phyloP scores from a whole-genome alignment of 2,113 vertebrate genomes.

The Upupa epops region DNA sequence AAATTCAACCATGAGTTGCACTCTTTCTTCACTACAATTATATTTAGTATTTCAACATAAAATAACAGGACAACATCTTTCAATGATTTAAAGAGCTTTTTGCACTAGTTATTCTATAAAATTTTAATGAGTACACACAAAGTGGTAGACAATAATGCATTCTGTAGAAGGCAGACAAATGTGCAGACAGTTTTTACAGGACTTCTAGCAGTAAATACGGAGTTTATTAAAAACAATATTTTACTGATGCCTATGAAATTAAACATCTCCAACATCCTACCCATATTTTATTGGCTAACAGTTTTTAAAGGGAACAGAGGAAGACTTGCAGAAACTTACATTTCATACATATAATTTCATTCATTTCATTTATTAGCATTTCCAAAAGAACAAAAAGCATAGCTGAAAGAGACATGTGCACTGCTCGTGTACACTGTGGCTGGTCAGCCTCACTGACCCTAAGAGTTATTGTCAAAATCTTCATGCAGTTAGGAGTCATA shows the following conservation, averaged over 20 bases:
- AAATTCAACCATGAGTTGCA: neutral
- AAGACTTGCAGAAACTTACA: neutral
- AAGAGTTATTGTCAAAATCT: neutral
- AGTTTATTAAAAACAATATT: conserved; percentile 69
- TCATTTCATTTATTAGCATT: neutral
- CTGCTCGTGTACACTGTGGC: neutral
- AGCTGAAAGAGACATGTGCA: neutral
- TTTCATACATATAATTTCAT: no score
- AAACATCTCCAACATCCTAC: neutral
- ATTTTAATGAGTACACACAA: conserved; percentile 64
- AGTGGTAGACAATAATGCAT: conserved; percentile 36
- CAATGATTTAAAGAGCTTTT: conserved; percentile 61
- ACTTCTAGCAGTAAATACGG: neutral
- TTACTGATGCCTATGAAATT: conserved; percentile 26
- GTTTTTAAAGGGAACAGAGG: neutral
- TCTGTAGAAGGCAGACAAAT: conserved; percentile 9
- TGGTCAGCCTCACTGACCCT: neutral
- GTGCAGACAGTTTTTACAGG: conserved; percentile 30
- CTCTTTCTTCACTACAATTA: neutral
- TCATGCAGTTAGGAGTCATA: neutral
- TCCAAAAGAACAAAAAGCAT: neutral
- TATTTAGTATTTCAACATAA: conserved; percentile 41
- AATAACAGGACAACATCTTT: conserved; percentile 30
- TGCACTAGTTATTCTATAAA: conserved; percentile 50
- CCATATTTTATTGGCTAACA: conserved; percentile 2